Conservation (phyloP, 2,888 invertebrate species). For the Exephanes ischioxanthus region DNA sequence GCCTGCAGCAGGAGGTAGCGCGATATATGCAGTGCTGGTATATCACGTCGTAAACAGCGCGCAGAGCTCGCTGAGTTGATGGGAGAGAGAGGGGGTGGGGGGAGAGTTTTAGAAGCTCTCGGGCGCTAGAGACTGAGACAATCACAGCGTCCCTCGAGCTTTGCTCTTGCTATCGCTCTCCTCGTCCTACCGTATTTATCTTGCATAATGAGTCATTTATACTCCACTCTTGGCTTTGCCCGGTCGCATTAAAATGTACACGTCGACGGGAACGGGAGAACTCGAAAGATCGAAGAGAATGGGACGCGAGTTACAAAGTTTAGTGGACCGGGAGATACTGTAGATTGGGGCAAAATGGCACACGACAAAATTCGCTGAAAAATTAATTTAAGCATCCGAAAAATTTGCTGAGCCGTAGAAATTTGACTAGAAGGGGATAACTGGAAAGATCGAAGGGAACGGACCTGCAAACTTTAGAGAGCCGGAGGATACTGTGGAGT, state of each 20-base stretch:
- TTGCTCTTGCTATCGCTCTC: not conserved
- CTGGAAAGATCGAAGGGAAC: not conserved
- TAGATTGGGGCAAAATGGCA: no score
- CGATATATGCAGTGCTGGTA: not conserved
- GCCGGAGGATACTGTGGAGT: no score
- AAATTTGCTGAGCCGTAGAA: no score
- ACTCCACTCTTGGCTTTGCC: not conserved
- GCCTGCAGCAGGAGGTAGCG: conserved; percentile 2
- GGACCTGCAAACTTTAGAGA: no score
- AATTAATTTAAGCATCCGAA: no score
- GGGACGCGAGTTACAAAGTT: no score
- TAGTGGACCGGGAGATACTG: no score
- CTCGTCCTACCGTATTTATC: not conserved
- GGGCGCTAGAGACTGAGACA: not conserved
- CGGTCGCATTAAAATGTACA: not conserved
- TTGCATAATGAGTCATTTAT: conserved; percentile 8
- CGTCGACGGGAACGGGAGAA: not conserved
- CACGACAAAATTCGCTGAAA: no score
- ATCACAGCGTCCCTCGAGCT: not conserved
- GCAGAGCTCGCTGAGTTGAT: not conserved
- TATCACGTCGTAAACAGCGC: not conserved
- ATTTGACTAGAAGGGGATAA: not conserved
- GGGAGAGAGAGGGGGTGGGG: not conserved
- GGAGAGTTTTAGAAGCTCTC: not conserved
- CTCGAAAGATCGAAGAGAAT: not conserved